Evolutionary conservation across 2,888 invertebrate genomes (phyloP).

Genomic region (Acanthoscelides obtectus): DNA sequence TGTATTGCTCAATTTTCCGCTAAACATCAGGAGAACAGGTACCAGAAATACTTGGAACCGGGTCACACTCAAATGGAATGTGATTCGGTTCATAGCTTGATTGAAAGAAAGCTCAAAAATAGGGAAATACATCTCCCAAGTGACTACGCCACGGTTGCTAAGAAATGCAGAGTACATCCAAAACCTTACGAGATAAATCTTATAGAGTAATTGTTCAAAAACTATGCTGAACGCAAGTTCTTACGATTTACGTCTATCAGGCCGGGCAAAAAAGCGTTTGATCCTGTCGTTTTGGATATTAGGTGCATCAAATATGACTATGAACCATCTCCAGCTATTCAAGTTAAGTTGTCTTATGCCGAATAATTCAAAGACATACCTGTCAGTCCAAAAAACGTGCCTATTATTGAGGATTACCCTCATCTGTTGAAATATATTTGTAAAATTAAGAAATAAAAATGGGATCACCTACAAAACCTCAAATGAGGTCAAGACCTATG

Average conservation of each 20-base stretch:
- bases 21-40: too few species aligned
- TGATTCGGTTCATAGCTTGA: constrained; percentile 6
- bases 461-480: too few species aligned
- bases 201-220: constrained; percentile 7
- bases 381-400: constrained; percentile 2
- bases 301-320: constrained; percentile 7
- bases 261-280: constrained; percentile 6
- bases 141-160: constrained; percentile 5
- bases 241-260: constrained; percentile 4
- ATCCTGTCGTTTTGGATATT: constrained; percentile 8
- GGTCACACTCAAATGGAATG: constrained; percentile 3
- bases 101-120: constrained; percentile 4
- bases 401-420: constrained; percentile 4
- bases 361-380: constrained; percentile 2
- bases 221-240: constrained; percentile 5
- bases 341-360: constrained; percentile 4
- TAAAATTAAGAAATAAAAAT: constrained; percentile 2
- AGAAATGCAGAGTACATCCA: constrained; percentile 5
- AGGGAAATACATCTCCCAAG: constrained; percentile 7
- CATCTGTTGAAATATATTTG: constrained; percentile 1
- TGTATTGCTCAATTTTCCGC: too few species aligned
- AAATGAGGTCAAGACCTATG: too few species aligned
- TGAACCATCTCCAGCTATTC: not conserved
- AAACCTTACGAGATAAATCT: constrained; percentile 6
- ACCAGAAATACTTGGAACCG: too few species aligned